Percentiles rank a stretch among this genome's conserved stretches.
phyloP scores from a whole-genome alignment of 35 echinoderm and acorn worm species.

The Patiria miniata region DNA sequence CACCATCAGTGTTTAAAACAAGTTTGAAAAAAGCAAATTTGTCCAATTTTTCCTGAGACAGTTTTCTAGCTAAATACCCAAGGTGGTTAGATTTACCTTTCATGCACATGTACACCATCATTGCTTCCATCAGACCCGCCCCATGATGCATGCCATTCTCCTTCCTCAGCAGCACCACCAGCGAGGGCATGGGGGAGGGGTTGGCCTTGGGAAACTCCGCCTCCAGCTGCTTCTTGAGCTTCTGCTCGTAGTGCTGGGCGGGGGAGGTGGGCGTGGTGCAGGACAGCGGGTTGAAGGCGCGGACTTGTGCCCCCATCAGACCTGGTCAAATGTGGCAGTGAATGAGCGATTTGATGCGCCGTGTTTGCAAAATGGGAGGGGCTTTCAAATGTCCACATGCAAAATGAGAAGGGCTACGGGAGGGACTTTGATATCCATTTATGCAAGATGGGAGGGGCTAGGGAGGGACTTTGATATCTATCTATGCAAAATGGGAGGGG shows the following conservation, averaged over 20 bases:
- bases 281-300: conserved; percentile 81
- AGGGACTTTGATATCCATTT: background rate
- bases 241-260: conserved; percentile 68
- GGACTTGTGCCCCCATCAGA: conserved; percentile 68
- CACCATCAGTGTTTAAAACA: too few species aligned
- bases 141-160: conserved; percentile 82
- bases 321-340: conserved; percentile 43
- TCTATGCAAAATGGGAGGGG: too few species aligned
- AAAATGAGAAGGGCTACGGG: too few species aligned
- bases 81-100: conserved; percentile 47
- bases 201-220: conserved; percentile 67
- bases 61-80: too few species aligned
- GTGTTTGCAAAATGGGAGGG: too few species aligned
- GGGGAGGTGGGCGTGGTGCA: conserved; percentile 96
- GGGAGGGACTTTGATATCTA: too few species aligned
- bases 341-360: too few species aligned
- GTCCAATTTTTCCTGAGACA: too few species aligned
- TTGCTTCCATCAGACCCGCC: conserved; percentile 53
- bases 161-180: conserved; percentile 65
- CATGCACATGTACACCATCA: conserved; percentile 75
- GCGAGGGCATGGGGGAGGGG: conserved; percentile 78
- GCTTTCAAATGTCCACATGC: too few species aligned
- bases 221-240: conserved; percentile 61
- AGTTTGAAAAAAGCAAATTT: too few species aligned
- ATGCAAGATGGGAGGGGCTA: too few species aligned